Conservation (phyloP, 2,797 vertebrate species). For the Cirrhinus mrigala region DNA sequence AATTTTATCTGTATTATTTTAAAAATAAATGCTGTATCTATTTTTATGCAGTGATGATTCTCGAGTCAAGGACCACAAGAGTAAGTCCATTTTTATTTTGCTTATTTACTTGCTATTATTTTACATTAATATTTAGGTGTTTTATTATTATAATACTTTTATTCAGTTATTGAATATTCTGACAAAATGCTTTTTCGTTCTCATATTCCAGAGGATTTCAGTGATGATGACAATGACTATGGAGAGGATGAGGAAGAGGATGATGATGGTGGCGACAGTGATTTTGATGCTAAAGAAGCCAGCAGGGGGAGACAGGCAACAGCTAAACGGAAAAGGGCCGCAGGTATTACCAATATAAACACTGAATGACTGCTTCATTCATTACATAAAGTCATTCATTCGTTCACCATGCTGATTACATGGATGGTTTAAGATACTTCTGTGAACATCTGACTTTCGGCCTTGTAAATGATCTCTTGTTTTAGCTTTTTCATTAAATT, state of each 20-base stretch:
- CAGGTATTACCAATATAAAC: constrained; percentile 74
- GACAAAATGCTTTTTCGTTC: not conserved
- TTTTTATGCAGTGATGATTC: constrained; percentile 58
- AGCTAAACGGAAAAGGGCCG: constrained; percentile 86
- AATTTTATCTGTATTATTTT: not conserved
- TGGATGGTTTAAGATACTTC: not conserved
- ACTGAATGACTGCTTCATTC: not conserved
- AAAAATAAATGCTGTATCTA: constrained; percentile 4
- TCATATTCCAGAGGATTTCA: constrained; percentile 81
- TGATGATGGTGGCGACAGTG: constrained; percentile 83
- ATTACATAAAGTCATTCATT: not conserved
- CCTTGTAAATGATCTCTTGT: not conserved
- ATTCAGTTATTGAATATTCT: not conserved
- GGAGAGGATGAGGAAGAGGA: constrained; percentile 82
- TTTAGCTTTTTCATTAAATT: not conserved
- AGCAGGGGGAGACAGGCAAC: constrained; percentile 88
- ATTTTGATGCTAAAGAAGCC: constrained; percentile 88
- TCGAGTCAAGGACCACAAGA: constrained; percentile 60
- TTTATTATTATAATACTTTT: not conserved
- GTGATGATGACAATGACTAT: constrained; percentile 86
- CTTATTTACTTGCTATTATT: not conserved
- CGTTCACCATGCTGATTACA: too few relatives aligned
- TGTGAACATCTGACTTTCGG: not conserved
- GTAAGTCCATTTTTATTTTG: constrained; percentile 46
- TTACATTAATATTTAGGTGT: not conserved